Evolutionary conservation across 2,888 invertebrate genomes (phyloP), one percentile per base, ranked within the genome.

Genomic region (Halictus ligatus): DNA sequence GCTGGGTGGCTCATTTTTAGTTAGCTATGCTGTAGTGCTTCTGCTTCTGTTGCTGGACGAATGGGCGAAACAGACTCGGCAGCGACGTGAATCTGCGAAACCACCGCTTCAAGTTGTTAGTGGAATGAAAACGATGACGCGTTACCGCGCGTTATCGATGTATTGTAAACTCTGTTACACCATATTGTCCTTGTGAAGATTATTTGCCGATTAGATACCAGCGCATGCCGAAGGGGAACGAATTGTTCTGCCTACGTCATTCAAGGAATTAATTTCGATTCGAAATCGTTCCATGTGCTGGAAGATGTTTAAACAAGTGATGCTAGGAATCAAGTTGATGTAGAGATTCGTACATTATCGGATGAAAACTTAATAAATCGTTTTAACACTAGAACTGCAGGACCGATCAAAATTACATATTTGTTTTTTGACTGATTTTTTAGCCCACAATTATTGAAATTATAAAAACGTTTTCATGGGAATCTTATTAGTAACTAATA

Each of bases 1-100:
- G 93, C 89, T 83, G 86, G 88, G 81, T 89, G 84, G 78, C 86
- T 87, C 81, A 87, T 90, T 91, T 91, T 92, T 86, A 89, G 84
- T 67, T 67, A 4, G 35, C 67, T 29, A 29, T 35, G 67, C 35
- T 21, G 29, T 18, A 35, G 35, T 18, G 58, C 25, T n/a, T 21
- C n/a, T 60, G 25, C 85, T 67, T 67, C 29, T 35, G 58, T 69
- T 50, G 75, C 69, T 84, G 73, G 48, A 75, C 75, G 76, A 54
- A 67, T 60, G 69, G 25, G 15, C 29, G 64, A 64, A 64, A 71
- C 35, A 79, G 25, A 25, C 60, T 15, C 29, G 29, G 29, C 46
- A 40, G 50, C 58, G 67, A 81, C 71, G 50, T 67, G 75, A 81
- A 85, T 83, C 80, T 67, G 73, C 75, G 67, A 85, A 76, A 75